Evolutionary conservation across 2,888 invertebrate genomes (phyloP), one percentile per base, ranked within the genome.

Genomic region (Tuta absoluta): DNA sequence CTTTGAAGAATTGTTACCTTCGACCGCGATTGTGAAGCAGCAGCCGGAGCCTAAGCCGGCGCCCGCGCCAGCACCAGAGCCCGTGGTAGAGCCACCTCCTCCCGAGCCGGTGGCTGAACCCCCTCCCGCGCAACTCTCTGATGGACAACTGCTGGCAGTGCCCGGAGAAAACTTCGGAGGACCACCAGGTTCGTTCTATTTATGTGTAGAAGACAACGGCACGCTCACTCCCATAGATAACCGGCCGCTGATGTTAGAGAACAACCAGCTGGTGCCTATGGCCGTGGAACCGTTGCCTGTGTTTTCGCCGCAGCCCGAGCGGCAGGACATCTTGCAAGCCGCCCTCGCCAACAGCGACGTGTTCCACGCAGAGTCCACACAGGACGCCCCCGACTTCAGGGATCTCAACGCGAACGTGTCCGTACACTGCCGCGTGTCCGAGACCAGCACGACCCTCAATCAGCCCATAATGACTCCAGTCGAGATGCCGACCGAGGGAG

Each of bases 401-500:
- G 92, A 93, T 49, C 86, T 95, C 19, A 89, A 93, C 83, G 89
- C 94, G 67, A 85, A 92, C 84, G 84, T 93, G 72, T 78, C 93
- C 65, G 79, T 92, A 73, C 85, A 93, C 83, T 82, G 94, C 65
- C 93, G 94, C 68, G 95, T 96, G 0, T 93, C 94, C 3, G 96
- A 96, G 81, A 96, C 96, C 0, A 96, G 95, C 71, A 92, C 95
- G 4, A 93, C 95, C 12, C 89, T 96, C 17, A 93, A 96, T 77
- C 95, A 95, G 81, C 95, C 96, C 0, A 96, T 96, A 63, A 96
- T 96, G 96, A 95, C 96, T 0, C 95, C 96, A 0, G 85, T 95
- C 28, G 96, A 96, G 82, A 93, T 95, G 24, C 95, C 96, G 5
- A 92, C 92, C 45, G 94, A 87, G 68, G 83, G 70, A n/a, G 83